Evolutionary conservation across 2,113 vertebrate genomes (phyloP), one percentile per base, ranked within the genome.

Genomic region (Hyperoodon ampullatus): DNA sequence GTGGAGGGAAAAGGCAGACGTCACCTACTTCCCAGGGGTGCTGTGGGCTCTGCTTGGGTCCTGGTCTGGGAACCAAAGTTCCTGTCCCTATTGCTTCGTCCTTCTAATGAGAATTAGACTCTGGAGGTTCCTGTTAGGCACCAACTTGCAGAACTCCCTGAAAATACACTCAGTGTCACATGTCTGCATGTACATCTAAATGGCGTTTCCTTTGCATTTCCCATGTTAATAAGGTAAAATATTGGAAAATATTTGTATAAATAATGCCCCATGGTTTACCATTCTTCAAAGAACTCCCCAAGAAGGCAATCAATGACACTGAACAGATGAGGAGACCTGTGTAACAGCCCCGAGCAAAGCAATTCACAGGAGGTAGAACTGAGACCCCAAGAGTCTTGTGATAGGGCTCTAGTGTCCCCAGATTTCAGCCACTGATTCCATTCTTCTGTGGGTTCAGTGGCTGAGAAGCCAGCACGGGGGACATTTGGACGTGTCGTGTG

Each of bases 331-430:
- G 18, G 33, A 71, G 18, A 39, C 11, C 50, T 2, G 3, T 44
- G 5, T 33, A 63, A 53, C 70, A 61, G 23, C 68, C 53, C 19
- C 24, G 13, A 55, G 30, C 44, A 44, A 81, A 58, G 47, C 70
- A 16, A 12, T 2, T 4, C 68, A 16, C 15, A 7, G n/a, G 9
- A 23, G 44, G 5, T 2, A 9, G 35, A 33, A 13, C 1, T 0
- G 2, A 58, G 35, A n/a, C 47, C 10, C 72, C n/a, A 14, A 12
- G 9, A 42, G 61, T 11, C 44, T 50, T 8, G 19, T 6, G 16
- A 12, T 7, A 8, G 44, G 6, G 74, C 11, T 24, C 24, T 8
- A 3, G 35, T 1, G 5, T 39, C 42, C 83, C 68, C 47, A 63
- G 0, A 18, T 42, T 13, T 12, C 42, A 19, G 33, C 12, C n/a